Base-by-base conservation (phyloP, 2,797 vertebrate genomes). In the Neopelma chrysocephalum region DNA sequence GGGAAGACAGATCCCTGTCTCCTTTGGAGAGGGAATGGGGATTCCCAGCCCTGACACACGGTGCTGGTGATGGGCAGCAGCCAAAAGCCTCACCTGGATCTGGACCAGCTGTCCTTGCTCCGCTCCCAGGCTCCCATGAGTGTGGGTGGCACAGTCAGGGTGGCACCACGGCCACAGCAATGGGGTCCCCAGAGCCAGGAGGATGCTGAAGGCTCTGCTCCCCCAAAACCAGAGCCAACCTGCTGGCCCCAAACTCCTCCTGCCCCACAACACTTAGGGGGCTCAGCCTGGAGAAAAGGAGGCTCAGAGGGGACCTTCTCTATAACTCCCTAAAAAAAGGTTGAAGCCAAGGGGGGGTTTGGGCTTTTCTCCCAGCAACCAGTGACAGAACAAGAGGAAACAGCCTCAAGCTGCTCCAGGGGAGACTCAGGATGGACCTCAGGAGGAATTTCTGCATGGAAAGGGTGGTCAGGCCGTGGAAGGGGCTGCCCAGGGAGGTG, bases 61-160 rank as follows among this genome's bases (percentile, higher is more conserved):
- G 70, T 40, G 34, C 25, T 2, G 1, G 27, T 0, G 1, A n/a
- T 4, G 29, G 9, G 5, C 76, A 57, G 60, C 61, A 34, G 47
- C 42, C 4, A 22, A 70, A 21, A 3, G 15, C 70, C 47, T 47
- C 23, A 7, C 61, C 53, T 31, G 77, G 36, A 36, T 48, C 65
- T 10, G 1, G 0, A 15, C 29, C 65, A 40, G 50, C 16, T 4
- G 0, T 25, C 50, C 50, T 29, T 9, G 3, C 25, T 51, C 57
- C 58, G 12, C 48, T 50, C 43, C 32, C 43, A 29, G 51, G 48
- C 58, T 50, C 47, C 3, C 19, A 0, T 3, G 18, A 4, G 32
- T 45, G 60, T 0, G 20, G 34, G 65, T 29, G 10, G 48, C 7
- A 0, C 0, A 0, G 20, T 3, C 1, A 4, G 45, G 29, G 19